A percentile compares a stretch with the other conserved stretches of the same genome.
Conservation (phyloP, 1,140 invertebrate genomes). For the Cepaea nemoralis region DNA sequence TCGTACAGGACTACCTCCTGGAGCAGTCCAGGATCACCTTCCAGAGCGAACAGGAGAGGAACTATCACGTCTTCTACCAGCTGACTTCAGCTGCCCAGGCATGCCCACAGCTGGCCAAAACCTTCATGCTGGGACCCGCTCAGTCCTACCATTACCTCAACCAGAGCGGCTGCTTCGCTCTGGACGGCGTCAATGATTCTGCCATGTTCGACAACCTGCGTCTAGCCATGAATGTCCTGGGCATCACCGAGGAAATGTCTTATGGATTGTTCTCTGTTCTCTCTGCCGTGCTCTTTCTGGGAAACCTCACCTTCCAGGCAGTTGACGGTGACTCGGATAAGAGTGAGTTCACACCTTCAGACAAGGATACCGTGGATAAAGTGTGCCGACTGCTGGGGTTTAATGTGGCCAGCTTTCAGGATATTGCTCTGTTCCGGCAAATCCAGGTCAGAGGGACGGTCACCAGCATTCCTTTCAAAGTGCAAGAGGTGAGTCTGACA, state of each 20-base stretch:
- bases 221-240: constrained; percentile 87
- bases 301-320: constrained; percentile 91
- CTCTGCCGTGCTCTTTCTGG: constrained; percentile 92
- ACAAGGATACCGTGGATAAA: constrained; percentile 82
- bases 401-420: constrained; percentile 81
- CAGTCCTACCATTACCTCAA: constrained; percentile 86
- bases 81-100: constrained; percentile 84
- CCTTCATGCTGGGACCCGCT: constrained; percentile 81
- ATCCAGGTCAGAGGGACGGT: constrained; percentile 96
- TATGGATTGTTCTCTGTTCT: constrained; percentile 92
- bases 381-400: constrained; percentile 86
- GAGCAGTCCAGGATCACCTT: constrained; percentile 94
- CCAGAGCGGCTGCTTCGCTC: constrained; percentile 81
- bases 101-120: constrained; percentile 83
- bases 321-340: constrained; percentile 84
- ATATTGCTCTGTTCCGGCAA: constrained; percentile 86
- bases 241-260: constrained; percentile 81
- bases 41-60: constrained; percentile 88
- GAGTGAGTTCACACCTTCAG: constrained; percentile 82
- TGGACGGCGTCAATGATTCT: constrained; percentile 82
- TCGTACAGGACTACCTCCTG: constrained; percentile 94
- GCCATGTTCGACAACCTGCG: constrained; percentile 87
- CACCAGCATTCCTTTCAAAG: constrained; percentile 92
- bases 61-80: constrained; percentile 98
- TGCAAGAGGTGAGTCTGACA: constrained; percentile 83